Percentiles rank a stretch among this genome's conserved stretches.
Evolutionary conservation across 2,113 vertebrate genomes (phyloP).

Genomic region (Antechinus stuartii): DNA sequence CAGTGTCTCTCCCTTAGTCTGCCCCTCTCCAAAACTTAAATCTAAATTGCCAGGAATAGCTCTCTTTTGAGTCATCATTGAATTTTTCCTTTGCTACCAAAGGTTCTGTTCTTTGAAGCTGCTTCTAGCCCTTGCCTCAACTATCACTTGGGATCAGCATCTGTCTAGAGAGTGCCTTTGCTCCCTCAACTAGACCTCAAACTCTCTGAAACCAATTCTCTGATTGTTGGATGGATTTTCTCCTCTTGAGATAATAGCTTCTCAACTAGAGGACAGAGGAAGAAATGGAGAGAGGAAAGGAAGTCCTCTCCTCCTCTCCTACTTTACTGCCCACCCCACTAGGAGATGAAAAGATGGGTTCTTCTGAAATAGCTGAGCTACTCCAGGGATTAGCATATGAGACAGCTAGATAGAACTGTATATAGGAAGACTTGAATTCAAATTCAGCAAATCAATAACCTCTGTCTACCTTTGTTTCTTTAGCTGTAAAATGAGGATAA

Average conservation of each 20-base stretch:
- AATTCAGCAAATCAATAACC: neutral
- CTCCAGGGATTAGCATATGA: neutral
- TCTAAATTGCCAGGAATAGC: neutral
- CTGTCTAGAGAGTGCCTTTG: neutral
- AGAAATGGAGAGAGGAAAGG: neutral
- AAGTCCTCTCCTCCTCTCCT: neutral
- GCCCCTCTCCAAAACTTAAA: neutral
- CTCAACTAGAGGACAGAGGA: neutral
- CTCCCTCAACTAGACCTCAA: neutral
- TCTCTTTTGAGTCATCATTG: neutral
- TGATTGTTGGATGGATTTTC: neutral
- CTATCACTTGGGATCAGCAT: neutral
- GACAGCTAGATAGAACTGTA: neutral
- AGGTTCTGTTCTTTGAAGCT: neutral
- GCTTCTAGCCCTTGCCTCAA: neutral
- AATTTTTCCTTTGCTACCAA: neutral
- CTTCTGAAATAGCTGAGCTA: neutral
- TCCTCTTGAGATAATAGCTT: neutral
- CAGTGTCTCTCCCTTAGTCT: neutral
- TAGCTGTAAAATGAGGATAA: neutral
- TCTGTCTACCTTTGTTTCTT: neutral
- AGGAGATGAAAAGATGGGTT: neutral
- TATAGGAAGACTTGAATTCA: neutral
- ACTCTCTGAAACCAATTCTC: neutral
- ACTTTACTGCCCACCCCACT: neutral